These are phyloP conservation scores for Periplaneta americana DNA, from an alignment of 1,140 invertebrate genomes.

Conservation along the genomic window DNA sequence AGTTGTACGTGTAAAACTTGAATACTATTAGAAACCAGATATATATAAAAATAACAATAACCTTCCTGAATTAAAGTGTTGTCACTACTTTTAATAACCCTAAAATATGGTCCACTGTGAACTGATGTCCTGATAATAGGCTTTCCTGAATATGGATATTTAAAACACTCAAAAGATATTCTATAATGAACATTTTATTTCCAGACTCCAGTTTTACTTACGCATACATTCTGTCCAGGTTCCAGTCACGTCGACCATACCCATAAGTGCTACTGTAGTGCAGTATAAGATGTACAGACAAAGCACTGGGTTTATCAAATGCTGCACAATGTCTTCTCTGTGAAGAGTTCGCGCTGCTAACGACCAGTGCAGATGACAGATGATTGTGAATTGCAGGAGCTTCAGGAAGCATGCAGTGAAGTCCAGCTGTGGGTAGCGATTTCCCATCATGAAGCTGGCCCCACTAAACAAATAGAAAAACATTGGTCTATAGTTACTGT, in stretches of 20 bases:
- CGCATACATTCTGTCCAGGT: constrained; percentile 45
- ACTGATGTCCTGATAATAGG: no score
- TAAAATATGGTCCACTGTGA: no score
- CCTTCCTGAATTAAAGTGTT: no score
- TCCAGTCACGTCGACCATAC: constrained; percentile 41
- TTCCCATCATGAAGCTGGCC: constrained; percentile 42
- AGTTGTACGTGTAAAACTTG: no score
- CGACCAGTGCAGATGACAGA: constrained; percentile 49
- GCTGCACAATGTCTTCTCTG: constrained; percentile 42
- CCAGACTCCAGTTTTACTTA: no score
- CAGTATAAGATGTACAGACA: constrained; percentile 41
- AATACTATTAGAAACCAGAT: no score
- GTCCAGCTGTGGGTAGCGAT: constrained; percentile 41
- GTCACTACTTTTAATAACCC: no score
- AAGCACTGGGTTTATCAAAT: constrained; percentile 34
- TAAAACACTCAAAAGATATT: constrained; percentile 8
- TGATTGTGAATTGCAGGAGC: constrained; percentile 43
- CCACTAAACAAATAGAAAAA: constrained; percentile 32
- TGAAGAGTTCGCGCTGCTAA: constrained; percentile 41
- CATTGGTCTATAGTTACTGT: no score
- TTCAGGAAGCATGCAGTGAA: constrained; percentile 45
- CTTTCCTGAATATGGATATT: no score
- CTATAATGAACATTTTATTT: no score
- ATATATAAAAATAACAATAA: no score
- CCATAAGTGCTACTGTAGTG: constrained; percentile 42